Percentiles rank a stretch among this genome's conserved stretches.
phyloP scores from a whole-genome alignment of 2,888 invertebrate genomes.

The Tanytarsus gracilentus region DNA sequence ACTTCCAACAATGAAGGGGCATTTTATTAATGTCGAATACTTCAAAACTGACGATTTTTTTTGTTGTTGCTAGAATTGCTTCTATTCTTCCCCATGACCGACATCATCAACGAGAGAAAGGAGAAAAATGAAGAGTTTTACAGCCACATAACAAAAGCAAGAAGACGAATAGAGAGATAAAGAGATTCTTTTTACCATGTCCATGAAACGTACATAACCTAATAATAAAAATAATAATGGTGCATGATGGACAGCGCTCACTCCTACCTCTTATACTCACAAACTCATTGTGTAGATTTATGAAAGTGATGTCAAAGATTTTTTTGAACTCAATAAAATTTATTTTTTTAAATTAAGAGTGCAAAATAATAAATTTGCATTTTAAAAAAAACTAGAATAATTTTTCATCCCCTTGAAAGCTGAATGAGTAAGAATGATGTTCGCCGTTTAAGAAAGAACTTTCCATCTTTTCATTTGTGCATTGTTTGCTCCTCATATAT shows the following conservation, averaged over 20 bases:
- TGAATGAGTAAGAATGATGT: constrained; percentile 6
- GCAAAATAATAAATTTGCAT: too few relatives aligned
- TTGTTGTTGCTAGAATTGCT: background rate
- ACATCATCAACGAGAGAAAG: constrained; percentile 13
- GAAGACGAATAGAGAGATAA: constrained; percentile 2
- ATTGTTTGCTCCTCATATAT: constrained; percentile 14
- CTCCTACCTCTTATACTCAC: background rate
- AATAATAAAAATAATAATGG: constrained; percentile 17
- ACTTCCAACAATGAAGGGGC: background rate
- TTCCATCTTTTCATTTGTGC: background rate
- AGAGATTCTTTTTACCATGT: constrained; percentile 14
- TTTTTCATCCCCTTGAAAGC: too few relatives aligned
- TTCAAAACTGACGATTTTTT: constrained; percentile 27
- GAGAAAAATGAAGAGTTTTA: background rate
- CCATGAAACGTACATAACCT: constrained; percentile 11
- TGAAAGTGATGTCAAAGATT: constrained; percentile 3
- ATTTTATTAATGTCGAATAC: constrained; percentile 24
- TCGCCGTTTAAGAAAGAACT: constrained; percentile 13
- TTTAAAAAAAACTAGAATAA: too few relatives aligned
- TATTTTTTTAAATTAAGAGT: too few relatives aligned
- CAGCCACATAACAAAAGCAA: background rate
- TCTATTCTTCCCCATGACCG: constrained; percentile 2
- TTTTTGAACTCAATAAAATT: too few relatives aligned
- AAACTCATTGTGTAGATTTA: background rate
- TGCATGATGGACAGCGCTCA: constrained; percentile 10